Base-by-base conservation (phyloP, 2,888 invertebrate species). In the Podabrus alpinus region DNA sequence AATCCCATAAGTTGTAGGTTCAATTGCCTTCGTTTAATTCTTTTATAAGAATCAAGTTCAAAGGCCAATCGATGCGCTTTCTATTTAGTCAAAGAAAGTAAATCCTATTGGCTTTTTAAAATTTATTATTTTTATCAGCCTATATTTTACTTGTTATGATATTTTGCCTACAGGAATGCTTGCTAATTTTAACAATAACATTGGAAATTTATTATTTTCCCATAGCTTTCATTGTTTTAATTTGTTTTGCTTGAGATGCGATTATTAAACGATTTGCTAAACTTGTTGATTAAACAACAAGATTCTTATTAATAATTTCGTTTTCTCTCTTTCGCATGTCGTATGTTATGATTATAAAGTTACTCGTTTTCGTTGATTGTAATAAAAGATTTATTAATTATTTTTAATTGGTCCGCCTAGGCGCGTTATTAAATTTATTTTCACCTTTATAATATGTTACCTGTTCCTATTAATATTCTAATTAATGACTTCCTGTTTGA, bases 1-100 rank as follows among this genome's bases (percentile, higher is more conserved):
- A 69, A 69, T 21, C 21, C 15, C 3, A 15, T 45, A 45, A 45
- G n/a, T 45, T 19, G n/a, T 64, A 64, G 62, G 17, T 61, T 17
- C 61, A 61, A 64, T 19, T 21, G 62, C 21, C 61, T 61, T 61
- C 29, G 17, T 71, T n/a, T 71, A 66, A 17, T 71, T 71, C 66
- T 66, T 19, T 17, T 66, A 71, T 45, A 71, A 66, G 24, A 24
- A 24, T 71, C 9, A 70, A 29, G 70, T 64, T 71, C 70, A 71
- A 71, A 66, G 70, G 70, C 62, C 45, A 66, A 29, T 19, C 15
- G 66, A 45, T 66, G 66, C 21, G 15, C 59, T 71, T 71, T 45
- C 62, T 64, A 62, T 71, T 64, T 64, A 15, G 45, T 59, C 59
- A 21, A 71, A 66, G 70, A 71, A 71, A 71, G 66, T 66, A 29